Evolutionary conservation across 2,797 vertebrate species (phyloP), one percentile per base, ranked within the genome.

Genomic region (Dendrocincla fuliginosa): DNA sequence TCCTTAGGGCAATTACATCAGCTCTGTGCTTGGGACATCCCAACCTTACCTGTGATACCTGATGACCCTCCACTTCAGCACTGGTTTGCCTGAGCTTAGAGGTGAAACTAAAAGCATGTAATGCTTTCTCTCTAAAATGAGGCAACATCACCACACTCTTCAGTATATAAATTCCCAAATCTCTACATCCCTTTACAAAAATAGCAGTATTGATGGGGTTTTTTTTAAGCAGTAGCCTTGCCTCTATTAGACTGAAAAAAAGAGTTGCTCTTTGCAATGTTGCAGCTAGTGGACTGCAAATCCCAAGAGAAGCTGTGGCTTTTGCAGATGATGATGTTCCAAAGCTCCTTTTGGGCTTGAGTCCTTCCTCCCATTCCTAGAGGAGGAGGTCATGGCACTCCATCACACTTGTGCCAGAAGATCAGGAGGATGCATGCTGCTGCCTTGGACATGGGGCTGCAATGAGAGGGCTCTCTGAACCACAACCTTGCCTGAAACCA

Each of bases 351-450:
- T 52, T 0, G 2, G 22, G 35, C 30, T 83, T 68, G 14, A 87
- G 32, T 8, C 59, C 22, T 93, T 53, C n/a, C 23, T 19, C 4
- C 30, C 7, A 33, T 33, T 5, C 30, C 42, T 47, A 11, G 33
- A 80, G 63, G 30, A 63, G 65, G 16, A n/a, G 47, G 23, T 10
- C 0, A 1, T 33, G 42, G 47, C 12, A 44, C 12, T 32, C 17
- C 33, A n/a, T 32, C 0, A 0, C 12, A 5, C 23, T 32, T 37
- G 49, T 60, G 33, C 41, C 25, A 33, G 67, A 14, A 22, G 39
- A 39, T 28, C 2, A 4, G 9, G 39, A 13, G 12, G 4, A 1
- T 25, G 39, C 42, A 5, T 22, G 37, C 23, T 0, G 0, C 25
- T 74, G 41, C n/a, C 1, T 7, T 55, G 55, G 60, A 20, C 27